phyloP scores from a whole-genome alignment of 2,797 vertebrate genomes.

The Denticeps clupeoides region DNA sequence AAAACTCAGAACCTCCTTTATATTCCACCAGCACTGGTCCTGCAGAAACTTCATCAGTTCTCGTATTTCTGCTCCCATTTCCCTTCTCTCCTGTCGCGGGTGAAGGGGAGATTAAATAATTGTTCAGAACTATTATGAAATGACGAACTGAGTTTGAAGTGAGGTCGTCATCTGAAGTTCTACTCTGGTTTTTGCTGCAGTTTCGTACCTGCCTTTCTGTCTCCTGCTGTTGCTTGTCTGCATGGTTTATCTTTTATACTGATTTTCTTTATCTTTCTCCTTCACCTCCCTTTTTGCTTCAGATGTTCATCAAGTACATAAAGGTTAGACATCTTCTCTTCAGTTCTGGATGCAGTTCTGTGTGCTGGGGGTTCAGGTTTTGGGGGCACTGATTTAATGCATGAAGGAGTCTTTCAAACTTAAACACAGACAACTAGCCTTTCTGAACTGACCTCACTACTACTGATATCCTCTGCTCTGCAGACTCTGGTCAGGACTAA shows the following conservation, averaged over 20 bases:
- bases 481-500: no score
- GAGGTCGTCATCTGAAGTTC: no score
- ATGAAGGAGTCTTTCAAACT: constrained; percentile 42
- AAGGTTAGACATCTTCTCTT: constrained; percentile 91
- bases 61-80: no score
- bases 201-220: no score
- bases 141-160: no score
- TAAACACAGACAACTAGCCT: constrained; percentile 6
- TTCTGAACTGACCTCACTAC: neutral
- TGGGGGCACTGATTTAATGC: constrained; percentile 47
- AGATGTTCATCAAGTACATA: constrained; percentile 99
- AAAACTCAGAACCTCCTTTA: no score
- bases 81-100: no score
- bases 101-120: no score
- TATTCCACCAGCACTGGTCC: no score
- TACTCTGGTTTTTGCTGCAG: constrained; percentile 35
- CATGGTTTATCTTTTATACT: constrained; percentile 72
- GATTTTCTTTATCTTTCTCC: constrained; percentile 62
- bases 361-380: constrained; percentile 41
- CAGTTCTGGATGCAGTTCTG: constrained; percentile 44
- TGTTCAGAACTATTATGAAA: no score
- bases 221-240: constrained; percentile 71
- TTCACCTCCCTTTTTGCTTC: constrained; percentile 74
- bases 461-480: no score
- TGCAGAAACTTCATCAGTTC: no score